Evolutionary conservation across 2,888 invertebrate species (phyloP), one percentile per base, ranked within the genome.

Genomic region (Drosophila koepferae): DNA sequence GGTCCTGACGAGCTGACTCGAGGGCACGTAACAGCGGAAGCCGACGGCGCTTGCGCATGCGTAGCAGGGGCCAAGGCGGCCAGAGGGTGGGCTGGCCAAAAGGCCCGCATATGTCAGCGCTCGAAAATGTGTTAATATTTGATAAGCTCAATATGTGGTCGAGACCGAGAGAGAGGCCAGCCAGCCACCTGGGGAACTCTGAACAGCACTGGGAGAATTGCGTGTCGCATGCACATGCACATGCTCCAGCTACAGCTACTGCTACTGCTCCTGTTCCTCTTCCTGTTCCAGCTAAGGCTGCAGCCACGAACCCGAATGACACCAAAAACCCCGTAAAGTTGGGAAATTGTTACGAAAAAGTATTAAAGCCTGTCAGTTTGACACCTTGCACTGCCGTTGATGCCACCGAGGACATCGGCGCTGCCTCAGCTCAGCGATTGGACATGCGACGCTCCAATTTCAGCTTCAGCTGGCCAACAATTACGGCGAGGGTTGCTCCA

Each of bases 111-210:
- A 72, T 82, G 85, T 88, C 88, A 79, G 83, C 83, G 85, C 86
- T 81, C 64, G 80, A 64, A 80, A 87, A 89, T 85, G 81, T 90
- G 82, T 90, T 90, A 89, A 89, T 89, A 90, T 90, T 89, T 89
- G 79, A 89, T 90, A 87, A 84, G 81, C 85, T 77, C 86, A 75
- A 85, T 86, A 89, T 86, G 86, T 81, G 86, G 85, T 82, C 85
- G 81, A 70, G 72, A 20, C 23, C 44, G 41, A 2, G 54, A 54
- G 44, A 28, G 20, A 20, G 20, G 2, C n/a, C n/a, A 2, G 2
- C 28, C 41, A 41, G 74, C 63, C 74, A 74, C 70, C 74, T 75
- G 64, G 75, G 64, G 68, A 51, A 49, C 59, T 18, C 55, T 60
- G 54, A 38, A 23, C 34, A 49, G 31, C 20, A 49, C 40, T 48